These are phyloP conservation scores for Raja brachyura DNA, from an alignment of 2,113 vertebrate species.

Conservation along the genomic window DNA sequence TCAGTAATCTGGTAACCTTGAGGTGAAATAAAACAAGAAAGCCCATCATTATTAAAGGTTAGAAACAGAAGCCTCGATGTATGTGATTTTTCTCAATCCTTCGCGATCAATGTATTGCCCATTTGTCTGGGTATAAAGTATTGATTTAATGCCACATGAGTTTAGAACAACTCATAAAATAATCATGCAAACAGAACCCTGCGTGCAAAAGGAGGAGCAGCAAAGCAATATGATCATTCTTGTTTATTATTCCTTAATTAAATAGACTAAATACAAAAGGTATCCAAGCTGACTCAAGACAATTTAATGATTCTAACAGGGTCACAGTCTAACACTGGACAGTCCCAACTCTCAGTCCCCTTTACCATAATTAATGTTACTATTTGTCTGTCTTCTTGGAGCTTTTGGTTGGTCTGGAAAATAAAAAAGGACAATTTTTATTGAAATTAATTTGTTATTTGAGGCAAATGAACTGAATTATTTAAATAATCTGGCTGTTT, in stretches of 20 bases:
- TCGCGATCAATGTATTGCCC: background rate
- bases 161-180: background rate
- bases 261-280: constrained; percentile 34
- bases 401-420: constrained; percentile 38
- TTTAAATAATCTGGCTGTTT: constrained; percentile 3
- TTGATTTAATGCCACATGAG: background rate
- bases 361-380: constrained; percentile 30
- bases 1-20: too few species aligned
- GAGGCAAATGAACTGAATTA: constrained; percentile 8
- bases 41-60: background rate
- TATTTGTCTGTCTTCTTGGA: constrained; percentile 38
- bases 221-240: background rate
- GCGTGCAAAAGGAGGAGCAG: background rate
- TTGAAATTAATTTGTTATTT: constrained; percentile 35
- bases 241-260: constrained; percentile 33
- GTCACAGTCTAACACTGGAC: constrained; percentile 14
- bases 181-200: background rate
- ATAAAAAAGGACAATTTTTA: constrained; percentile 30
- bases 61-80: background rate
- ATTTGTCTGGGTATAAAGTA: background rate
- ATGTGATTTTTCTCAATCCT: background rate
- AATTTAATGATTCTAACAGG: constrained; percentile 29
- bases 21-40: background rate
- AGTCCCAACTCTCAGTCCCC: background rate
- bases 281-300: constrained; percentile 21